Percentiles rank a stretch among this genome's conserved stretches.
phyloP scores from a whole-genome alignment of 2,113 vertebrate genomes.

The Aegithalos caudatus region DNA sequence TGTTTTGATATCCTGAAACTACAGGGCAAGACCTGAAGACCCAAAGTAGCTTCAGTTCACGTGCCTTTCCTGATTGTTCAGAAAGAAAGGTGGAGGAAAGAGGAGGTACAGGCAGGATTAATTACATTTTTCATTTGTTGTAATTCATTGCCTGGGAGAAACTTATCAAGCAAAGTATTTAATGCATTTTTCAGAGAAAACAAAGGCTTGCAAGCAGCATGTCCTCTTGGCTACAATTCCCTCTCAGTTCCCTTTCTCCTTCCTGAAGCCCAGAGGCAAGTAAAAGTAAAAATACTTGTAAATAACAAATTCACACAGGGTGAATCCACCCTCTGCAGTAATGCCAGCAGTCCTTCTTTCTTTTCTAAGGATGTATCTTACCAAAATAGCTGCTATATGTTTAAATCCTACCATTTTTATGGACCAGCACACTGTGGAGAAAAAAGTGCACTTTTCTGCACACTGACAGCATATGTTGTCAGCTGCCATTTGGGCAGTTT shows the following conservation, averaged over 20 bases:
- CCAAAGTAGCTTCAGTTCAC: neutral
- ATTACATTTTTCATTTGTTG: neutral
- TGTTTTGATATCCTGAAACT: neutral
- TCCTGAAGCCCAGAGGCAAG: neutral
- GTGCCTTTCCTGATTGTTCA: neutral
- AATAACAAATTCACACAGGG: neutral
- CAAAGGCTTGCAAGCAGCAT: neutral
- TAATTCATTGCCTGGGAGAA: neutral
- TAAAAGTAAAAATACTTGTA: neutral
- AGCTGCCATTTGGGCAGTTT: neutral
- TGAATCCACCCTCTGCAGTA: neutral
- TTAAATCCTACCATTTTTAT: neutral
- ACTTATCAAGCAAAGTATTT: neutral
- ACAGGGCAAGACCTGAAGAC: neutral
- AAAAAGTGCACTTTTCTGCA: neutral
- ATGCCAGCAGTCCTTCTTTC: neutral
- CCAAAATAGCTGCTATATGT: neutral
- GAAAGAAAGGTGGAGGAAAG: neutral
- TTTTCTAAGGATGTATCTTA: neutral
- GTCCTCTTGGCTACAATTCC: neutral
- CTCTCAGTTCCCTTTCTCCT: neutral
- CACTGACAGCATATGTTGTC: too few relatives aligned
- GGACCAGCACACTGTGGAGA: neutral
- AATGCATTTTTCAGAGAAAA: neutral
- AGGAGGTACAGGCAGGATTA: neutral